Conservation (phyloP, 2,888 invertebrate genomes). For the Mylabris sibirica region DNA sequence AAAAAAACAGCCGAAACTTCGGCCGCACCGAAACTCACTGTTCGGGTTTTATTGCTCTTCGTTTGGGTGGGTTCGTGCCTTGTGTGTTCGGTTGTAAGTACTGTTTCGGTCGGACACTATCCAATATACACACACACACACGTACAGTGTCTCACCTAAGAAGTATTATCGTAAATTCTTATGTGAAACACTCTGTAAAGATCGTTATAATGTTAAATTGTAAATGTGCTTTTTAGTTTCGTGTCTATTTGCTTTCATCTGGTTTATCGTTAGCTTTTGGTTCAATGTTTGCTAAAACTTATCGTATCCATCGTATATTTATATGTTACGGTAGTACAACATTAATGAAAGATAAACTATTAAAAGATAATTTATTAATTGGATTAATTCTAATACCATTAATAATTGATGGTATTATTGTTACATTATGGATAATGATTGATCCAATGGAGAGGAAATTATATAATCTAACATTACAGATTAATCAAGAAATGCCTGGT, state of each 20-base stretch:
- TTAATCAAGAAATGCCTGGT: slow-evolving; percentile 77
- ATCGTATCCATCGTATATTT: slow-evolving; percentile 90
- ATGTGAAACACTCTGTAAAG: no score
- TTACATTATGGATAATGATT: slow-evolving; percentile 82
- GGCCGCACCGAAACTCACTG: no score
- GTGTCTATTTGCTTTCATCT: slow-evolving; percentile 87
- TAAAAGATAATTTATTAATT: slow-evolving; percentile 89
- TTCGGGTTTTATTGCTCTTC: no score
- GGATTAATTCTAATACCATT: slow-evolving; percentile 83
- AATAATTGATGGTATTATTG: slow-evolving; percentile 82
- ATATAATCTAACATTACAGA: slow-evolving; percentile 82
- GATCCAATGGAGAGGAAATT: slow-evolving; percentile 90
- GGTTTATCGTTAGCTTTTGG: slow-evolving; percentile 93
- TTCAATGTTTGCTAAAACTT: slow-evolving; percentile 95
- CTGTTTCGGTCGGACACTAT: no score
- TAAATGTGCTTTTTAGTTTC: slow-evolving; percentile 70
- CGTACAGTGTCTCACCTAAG: no score
- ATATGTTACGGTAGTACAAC: slow-evolving; percentile 82
- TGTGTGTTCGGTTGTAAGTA: no score
- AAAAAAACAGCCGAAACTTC: no score
- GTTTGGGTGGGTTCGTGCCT: no score
- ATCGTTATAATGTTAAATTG: no score
- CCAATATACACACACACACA: no score
- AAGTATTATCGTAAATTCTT: no score
- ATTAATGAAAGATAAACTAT: slow-evolving; percentile 86